Evolutionary conservation across 2,888 invertebrate species (phyloP), one percentile per base, ranked within the genome.

Genomic region (Mystacides longicornis): DNA sequence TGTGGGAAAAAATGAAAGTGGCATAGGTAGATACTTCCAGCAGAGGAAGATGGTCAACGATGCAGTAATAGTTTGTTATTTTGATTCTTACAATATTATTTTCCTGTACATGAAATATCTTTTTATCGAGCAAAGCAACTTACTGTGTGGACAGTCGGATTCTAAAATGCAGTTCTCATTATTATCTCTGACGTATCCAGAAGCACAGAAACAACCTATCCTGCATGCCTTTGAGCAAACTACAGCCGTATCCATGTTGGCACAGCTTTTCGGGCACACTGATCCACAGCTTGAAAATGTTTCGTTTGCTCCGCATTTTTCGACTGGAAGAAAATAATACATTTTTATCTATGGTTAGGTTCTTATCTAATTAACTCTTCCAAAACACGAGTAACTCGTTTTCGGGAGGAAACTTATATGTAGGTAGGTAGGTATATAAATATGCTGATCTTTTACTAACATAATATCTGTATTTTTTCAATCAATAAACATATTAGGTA

Each of bases 171-270:
- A 56, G 19, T 27, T 31, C 3, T 19, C 21, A 22, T 56, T 42
- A 7, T 48, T 43, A 31, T 56, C 46, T 37, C 56, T 56, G 19
- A 56, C 50, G 49, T 52, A 58, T 47, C 58, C 58, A 18, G 37
- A 23, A 16, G 46, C 54, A n/a, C 58, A 58, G 48, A 58, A 58
- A 31, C 58, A 58, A 5, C 58, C 58, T 9, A 3, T 5, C 1
- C 50, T 53, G 14, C 57, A 57, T 23, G 47, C 42, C 16, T 7
- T 2, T 7, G 55, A 42, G 18, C 49, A 48, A 4, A 23, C 9
- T 4, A 54, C 20, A 0, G 20, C 5, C 19, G 23, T 37, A 33
- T 53, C 49, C 31, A 23, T 52, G 27, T 57, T 55, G 3, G 50
- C 51, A 49, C 60, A 60, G 16, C 57, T 57, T 42, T 48, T 22